Evolutionary conservation across 1,140 invertebrate species (phyloP).

Genomic region (Conus betulinus): DNA sequence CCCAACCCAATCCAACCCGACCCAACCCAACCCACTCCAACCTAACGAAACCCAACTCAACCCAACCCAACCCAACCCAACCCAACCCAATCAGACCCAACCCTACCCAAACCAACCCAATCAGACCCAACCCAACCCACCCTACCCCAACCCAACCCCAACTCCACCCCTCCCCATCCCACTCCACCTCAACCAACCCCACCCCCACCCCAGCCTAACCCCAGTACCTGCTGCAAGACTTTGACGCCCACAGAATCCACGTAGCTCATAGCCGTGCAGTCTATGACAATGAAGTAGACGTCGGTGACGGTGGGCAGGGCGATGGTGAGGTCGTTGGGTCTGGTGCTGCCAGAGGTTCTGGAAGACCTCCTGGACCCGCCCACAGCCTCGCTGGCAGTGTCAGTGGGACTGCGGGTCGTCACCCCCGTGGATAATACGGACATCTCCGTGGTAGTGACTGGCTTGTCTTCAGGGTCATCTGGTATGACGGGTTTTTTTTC

Average conservation of each 20-base stretch:
- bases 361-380: background rate
- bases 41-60: too few species aligned
- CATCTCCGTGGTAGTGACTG: too few species aligned
- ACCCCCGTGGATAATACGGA: background rate
- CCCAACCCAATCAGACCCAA: too few species aligned
- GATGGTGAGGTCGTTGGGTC: background rate
- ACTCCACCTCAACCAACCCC: too few species aligned
- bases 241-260: conserved; percentile 65
- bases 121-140: too few species aligned
- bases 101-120: too few species aligned
- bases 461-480: too few species aligned
- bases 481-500: too few species aligned
- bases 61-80: too few species aligned
- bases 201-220: too few species aligned
- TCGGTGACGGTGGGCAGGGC: conserved; percentile 34
- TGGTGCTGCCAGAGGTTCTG: background rate
- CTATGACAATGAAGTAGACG: conserved; percentile 56
- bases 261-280: conserved; percentile 65
- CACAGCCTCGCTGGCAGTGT: background rate
- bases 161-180: too few species aligned
- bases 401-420: background rate
- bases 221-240: conserved; percentile 57
- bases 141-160: too few species aligned
- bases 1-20: background rate
- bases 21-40: background rate